Base-by-base conservation (phyloP, 2,888 invertebrate genomes). In the Ophioninae sp. region DNA sequence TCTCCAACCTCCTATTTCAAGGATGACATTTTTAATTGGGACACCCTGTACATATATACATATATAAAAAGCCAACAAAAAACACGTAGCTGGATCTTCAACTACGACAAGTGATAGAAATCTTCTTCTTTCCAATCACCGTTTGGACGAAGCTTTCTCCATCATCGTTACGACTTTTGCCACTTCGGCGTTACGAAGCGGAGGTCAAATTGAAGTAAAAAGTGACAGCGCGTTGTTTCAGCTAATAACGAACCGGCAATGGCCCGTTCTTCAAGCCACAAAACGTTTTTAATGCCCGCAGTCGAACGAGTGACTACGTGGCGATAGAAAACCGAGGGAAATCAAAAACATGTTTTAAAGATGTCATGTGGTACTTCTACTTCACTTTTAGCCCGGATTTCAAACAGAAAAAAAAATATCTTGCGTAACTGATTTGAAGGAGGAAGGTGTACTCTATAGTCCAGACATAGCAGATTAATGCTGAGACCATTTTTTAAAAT, bases 161-260 rank as follows among this genome's bases (percentile, higher is more conserved):
- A n/a, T 51, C 51, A 6, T 68, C 17, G n/a, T 22, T 44, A 68
- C 51, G 41, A 68, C 13, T 51, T 68, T 68, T 44, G 44, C 51
- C 13, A 68, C 23, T 68, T 17, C 13, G 23, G 51, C 17, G 68
- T 20, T 44, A 68, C 51, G 51, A 51, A 68, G 51, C 3, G 23
- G 23, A 39, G 68, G 17, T 51, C 8, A 68, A 23, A 68, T 51
- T 9, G 51, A 68, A 68, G 17, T 8, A 13, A 30, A 23, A 51
- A 23, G 9, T 23, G 68, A 44, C 17, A 23, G 17, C 17, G 51
- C 23, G 68, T 8, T 51, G 17, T 44, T 51, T 51, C 8, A 51
- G n/a, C 44, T 51, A 23, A 68, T 68, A 23, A 51, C 56, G 56
- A 37, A 37, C n/a, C 10, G 23, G 56, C 71, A 10, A 58, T 51